Percentiles rank a stretch among this genome's conserved stretches.
phyloP scores from a whole-genome alignment of 2,888 invertebrate genomes.

The Gastracanthus pulcherrimus region DNA sequence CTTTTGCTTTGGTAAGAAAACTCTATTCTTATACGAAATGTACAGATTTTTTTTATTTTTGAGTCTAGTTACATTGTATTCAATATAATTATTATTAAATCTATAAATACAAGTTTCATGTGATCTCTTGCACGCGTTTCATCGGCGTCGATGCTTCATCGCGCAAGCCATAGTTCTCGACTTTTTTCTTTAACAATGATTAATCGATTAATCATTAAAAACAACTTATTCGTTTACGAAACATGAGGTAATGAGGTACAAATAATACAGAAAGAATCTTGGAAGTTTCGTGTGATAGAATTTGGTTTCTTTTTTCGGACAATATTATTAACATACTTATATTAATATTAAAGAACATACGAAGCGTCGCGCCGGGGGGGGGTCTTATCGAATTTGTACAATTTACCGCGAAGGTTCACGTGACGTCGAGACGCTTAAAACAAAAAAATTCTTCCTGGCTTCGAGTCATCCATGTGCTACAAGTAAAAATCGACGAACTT shows the following conservation, averaged over 20 bases:
- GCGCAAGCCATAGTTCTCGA: constrained; percentile 25
- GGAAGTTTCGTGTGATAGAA: constrained; percentile 26
- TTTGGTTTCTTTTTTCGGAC: constrained; percentile 7
- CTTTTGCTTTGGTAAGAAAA: not conserved
- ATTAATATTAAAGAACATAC: constrained; percentile 21
- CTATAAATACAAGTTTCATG: constrained; percentile 68
- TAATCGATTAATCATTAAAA: constrained; percentile 48
- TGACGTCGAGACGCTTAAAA: constrained; percentile 44
- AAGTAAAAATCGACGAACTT: constrained; percentile 19
- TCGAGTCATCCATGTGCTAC: not conserved
- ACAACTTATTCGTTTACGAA: constrained; percentile 41
- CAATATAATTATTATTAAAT: constrained; percentile 68
- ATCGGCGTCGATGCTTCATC: not conserved
- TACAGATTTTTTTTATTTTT: constrained; percentile 66
- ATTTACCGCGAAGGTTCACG: constrained; percentile 37
- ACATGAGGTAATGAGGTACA: constrained; percentile 52
- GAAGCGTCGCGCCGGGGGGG: not conserved
- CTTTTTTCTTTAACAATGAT: constrained; percentile 54
- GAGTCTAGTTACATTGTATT: constrained; percentile 64
- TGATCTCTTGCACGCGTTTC: constrained; percentile 35
- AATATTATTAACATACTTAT: constrained; percentile 7
- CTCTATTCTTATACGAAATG: constrained; percentile 62
- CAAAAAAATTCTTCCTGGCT: not conserved
- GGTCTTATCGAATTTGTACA: constrained; percentile 39
- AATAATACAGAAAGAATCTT: constrained; percentile 49